Evolutionary conservation across 2,113 vertebrate species (phyloP).

Genomic region (Prionailurus viverrinus): DNA sequence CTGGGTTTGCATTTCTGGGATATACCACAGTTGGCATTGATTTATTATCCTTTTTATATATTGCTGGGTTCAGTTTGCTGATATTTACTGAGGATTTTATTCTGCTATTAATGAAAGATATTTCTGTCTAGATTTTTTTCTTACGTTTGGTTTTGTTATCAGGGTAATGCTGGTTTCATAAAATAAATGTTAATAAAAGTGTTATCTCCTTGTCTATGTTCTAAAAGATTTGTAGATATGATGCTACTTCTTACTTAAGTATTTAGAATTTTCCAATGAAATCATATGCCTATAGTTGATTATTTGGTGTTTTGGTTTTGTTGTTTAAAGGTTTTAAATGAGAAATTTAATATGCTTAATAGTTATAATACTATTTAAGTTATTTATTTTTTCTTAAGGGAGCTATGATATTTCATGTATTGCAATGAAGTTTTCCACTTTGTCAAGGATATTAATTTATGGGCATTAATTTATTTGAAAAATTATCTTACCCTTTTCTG

Average conservation of each 20-base stretch:
- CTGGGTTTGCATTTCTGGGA: neutral
- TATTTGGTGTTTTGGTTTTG: neutral
- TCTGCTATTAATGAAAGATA: neutral
- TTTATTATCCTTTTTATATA: neutral
- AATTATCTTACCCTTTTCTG: neutral
- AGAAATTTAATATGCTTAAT: neutral
- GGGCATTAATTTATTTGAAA: neutral
- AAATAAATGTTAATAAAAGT: neutral
- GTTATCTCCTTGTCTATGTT: neutral
- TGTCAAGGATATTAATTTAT: neutral
- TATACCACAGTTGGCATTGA: neutral
- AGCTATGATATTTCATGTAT: neutral
- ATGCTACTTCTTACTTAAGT: neutral
- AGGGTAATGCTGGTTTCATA: neutral
- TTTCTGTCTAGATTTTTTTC: neutral
- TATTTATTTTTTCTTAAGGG: neutral
- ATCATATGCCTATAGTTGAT: neutral
- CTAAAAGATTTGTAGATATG: neutral
- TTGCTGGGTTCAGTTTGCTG: neutral
- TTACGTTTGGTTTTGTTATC: neutral
- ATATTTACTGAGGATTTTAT: neutral
- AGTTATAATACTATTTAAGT: neutral
- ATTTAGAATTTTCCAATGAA: neutral
- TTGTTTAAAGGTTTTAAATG: neutral
- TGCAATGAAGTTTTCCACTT: neutral